phyloP scores from a whole-genome alignment of 2,797 vertebrate species.

The Xenops minutus region DNA sequence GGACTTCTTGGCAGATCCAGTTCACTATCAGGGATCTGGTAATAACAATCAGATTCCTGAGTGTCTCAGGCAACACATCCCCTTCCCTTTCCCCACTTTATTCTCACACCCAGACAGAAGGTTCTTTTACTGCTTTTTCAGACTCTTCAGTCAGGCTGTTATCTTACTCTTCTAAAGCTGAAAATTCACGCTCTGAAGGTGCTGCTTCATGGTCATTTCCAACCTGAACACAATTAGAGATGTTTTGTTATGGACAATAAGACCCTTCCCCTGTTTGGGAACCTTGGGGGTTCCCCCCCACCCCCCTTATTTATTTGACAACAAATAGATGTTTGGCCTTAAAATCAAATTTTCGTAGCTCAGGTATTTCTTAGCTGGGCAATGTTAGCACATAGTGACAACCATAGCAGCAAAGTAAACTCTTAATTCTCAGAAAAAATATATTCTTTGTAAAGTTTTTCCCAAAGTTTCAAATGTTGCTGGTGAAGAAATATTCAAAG shows the following conservation, averaged over 20 bases:
- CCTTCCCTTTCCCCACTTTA: background rate
- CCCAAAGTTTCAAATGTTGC: background rate
- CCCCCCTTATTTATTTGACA: background rate
- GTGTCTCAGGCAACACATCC: background rate
- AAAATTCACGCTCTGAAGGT: background rate
- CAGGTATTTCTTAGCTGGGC: background rate
- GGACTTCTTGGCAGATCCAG: background rate
- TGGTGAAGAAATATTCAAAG: background rate
- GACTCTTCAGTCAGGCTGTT: background rate
- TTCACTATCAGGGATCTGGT: background rate
- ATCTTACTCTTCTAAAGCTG: background rate
- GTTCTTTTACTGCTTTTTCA: background rate
- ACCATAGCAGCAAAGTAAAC: background rate
- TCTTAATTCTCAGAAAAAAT: background rate
- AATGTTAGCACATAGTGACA: background rate
- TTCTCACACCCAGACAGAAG: background rate
- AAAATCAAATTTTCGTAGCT: background rate
- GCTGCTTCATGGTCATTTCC: background rate
- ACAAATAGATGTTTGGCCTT: background rate
- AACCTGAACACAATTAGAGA: background rate
- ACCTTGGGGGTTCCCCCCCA: background rate
- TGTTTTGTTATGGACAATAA: background rate
- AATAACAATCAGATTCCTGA: background rate
- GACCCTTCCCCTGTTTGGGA: background rate
- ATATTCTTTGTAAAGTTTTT: background rate